These are phyloP conservation scores for Mechanitis mazaeus DNA, from an alignment of 2,888 invertebrate genomes.

Conservation along the genomic window DNA sequence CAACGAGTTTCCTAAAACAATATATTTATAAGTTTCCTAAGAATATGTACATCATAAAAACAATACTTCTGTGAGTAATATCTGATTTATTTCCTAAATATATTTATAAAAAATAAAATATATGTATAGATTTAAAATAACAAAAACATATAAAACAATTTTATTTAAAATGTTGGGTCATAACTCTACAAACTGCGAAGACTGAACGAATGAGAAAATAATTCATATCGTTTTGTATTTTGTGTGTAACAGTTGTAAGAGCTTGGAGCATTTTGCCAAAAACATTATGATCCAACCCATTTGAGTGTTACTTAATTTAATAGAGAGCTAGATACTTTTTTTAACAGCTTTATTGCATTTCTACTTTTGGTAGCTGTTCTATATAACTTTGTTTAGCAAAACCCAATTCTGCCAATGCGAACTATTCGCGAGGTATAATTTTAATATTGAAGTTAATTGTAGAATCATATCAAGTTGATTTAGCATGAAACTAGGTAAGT, in stretches of 20 bases:
- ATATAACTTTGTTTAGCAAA: slow-evolving; percentile 5
- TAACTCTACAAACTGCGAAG: slow-evolving; percentile 72
- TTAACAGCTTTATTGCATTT: slow-evolving; percentile 13
- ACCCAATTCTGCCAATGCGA: slow-evolving; percentile 17
- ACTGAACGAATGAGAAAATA: slow-evolving; percentile 72
- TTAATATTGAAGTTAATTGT: slow-evolving; percentile 48
- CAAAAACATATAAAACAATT: slow-evolving; percentile 59
- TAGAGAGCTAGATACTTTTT: slow-evolving; percentile 24
- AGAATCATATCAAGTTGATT: slow-evolving; percentile 68
- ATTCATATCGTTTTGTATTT: slow-evolving; percentile 76
- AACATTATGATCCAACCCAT: slow-evolving; percentile 26
- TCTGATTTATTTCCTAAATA: neutral
- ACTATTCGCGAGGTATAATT: slow-evolving; percentile 36
- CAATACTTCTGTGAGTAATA: too few species aligned
- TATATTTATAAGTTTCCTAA: slow-evolving; percentile 30
- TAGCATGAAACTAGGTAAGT: slow-evolving; percentile 66
- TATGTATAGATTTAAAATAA: slow-evolving; percentile 46
- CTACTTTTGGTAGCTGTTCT: slow-evolving; percentile 5
- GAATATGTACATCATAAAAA: too few species aligned
- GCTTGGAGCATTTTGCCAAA: slow-evolving; percentile 50
- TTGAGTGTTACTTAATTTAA: slow-evolving; percentile 20
- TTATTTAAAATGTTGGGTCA: slow-evolving; percentile 64
- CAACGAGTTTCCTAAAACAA: slow-evolving; percentile 49
- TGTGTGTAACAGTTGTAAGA: slow-evolving; percentile 64
- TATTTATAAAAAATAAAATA: slow-evolving; percentile 33